Percentiles rank a stretch among this genome's conserved stretches.
These are phyloP conservation scores for Styela clava DNA, from an alignment of 23 tunicate species.

Conservation along the genomic window DNA sequence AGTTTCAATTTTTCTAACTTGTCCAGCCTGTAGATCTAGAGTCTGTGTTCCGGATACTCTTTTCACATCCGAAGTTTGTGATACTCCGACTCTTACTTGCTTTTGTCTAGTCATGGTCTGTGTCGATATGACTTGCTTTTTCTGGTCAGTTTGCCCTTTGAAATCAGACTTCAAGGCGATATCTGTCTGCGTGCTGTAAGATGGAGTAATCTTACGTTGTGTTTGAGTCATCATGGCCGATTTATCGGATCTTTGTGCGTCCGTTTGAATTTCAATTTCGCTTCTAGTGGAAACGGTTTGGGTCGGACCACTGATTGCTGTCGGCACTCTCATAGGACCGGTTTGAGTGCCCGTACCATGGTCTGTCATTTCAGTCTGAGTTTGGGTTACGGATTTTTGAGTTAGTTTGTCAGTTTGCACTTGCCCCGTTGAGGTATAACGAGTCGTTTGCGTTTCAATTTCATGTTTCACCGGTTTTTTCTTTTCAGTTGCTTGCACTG, in stretches of 20 bases:
- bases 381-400: not conserved
- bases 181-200: slow-evolving; percentile 30
- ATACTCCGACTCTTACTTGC: not conserved
- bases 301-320: not conserved
- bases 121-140: slow-evolving; percentile 3
- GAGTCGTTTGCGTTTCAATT: slow-evolving; percentile 6
- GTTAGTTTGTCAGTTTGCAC: not conserved
- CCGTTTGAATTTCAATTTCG: slow-evolving; percentile 3
- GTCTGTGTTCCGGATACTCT: slow-evolving; percentile 24
- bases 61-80: slow-evolving; percentile 21
- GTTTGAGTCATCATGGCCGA: not conserved
- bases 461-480: not conserved
- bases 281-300: not conserved
- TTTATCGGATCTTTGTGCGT: not conserved
- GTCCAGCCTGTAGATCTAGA: slow-evolving; percentile 8
- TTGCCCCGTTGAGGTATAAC: not conserved
- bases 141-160: not conserved
- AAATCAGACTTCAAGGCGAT: not conserved
- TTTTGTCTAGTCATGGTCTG: not conserved
- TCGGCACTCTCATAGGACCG: not conserved
- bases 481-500: slow-evolving; percentile 7
- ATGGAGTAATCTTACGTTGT: not conserved
- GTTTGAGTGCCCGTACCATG: slow-evolving; percentile 16
- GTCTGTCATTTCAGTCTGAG: slow-evolving; percentile 13
- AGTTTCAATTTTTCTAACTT: not conserved